Evolutionary conservation across 23 tunicate genomes (phyloP), one percentile per base, ranked within the genome.

Genomic region (Clavelina lepadiformis): DNA sequence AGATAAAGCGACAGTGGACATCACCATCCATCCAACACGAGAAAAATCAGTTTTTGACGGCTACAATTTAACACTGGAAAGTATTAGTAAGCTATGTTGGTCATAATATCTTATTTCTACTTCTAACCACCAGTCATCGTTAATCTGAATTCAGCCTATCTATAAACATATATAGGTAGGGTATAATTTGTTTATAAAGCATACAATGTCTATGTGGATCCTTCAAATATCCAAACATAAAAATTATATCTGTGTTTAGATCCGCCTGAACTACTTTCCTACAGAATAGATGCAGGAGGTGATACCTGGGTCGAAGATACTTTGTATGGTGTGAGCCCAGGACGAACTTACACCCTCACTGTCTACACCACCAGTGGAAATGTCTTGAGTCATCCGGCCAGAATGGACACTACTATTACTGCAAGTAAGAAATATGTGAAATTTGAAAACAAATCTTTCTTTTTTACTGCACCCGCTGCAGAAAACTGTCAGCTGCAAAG

Each of bases 311-410:
- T 31, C 19, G 8, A 34, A 3, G 59, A 13, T 5, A 28, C 34
- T 5, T 34, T 67, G 34, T 3, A 8, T 4, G 61, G 61, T 5
- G 38, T 67, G 5, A 67, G 58, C 18, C 73, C 73, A 7, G 73
- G 73, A 3, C 59, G 58, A 3, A 46, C 59, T 7, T 67, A 67
- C 23, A 5, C 28, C 3, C 3, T 67, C 5, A 47, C 33, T 37
- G 29, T 63, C 25, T 35, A 28, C 51, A 51, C 29, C n/a, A 63
- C 69, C 20, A 63, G 69, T 30, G 69, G 69, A 23, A 7, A 19
- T 6, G 69, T 63, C 25, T 5, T 5, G 31, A 63, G 69, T 23
- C 7, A 23, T 19, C 50, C 69, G 3, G 5, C 50, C 4, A 19
- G 26, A 35, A 63, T 63, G 3, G n/a, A n/a, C n/a, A 8, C 21